Percentiles rank a stretch among this genome's conserved stretches.
Conservation (phyloP, 1,140 invertebrate genomes). For the Orchesella cincta region DNA sequence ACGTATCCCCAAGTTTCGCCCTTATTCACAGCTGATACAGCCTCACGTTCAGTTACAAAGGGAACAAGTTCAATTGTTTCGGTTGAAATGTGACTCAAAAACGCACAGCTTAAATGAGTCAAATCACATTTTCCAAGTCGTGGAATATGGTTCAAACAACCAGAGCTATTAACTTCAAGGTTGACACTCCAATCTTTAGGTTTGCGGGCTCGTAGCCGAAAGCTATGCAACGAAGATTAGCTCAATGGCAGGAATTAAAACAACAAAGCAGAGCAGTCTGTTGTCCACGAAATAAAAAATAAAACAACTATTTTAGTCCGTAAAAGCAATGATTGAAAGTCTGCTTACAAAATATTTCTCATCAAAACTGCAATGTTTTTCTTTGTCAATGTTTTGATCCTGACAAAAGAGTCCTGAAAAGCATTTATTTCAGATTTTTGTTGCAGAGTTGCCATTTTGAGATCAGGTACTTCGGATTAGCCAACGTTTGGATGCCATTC, state of each 20-base stretch:
- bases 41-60: constrained; percentile 66
- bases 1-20: constrained; percentile 84
- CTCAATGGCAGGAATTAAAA: background rate
- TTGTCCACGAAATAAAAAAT: background rate
- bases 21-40: constrained; percentile 67
- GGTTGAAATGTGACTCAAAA: background rate
- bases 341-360: background rate
- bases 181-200: background rate
- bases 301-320: background rate
- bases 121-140: background rate
- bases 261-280: constrained; percentile 1
- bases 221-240: background rate
- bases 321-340: background rate
- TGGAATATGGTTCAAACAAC: background rate
- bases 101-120: background rate
- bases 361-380: background rate
- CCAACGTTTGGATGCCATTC: too few species aligned
- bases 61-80: background rate
- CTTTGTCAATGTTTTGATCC: background rate
- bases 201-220: background rate
- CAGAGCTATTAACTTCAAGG: background rate
- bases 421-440: background rate
- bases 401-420: background rate
- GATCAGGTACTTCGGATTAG: background rate
- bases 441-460: background rate